Evolutionary conservation across 2,797 vertebrate species (phyloP).

Genomic region (Xenops minutus): DNA sequence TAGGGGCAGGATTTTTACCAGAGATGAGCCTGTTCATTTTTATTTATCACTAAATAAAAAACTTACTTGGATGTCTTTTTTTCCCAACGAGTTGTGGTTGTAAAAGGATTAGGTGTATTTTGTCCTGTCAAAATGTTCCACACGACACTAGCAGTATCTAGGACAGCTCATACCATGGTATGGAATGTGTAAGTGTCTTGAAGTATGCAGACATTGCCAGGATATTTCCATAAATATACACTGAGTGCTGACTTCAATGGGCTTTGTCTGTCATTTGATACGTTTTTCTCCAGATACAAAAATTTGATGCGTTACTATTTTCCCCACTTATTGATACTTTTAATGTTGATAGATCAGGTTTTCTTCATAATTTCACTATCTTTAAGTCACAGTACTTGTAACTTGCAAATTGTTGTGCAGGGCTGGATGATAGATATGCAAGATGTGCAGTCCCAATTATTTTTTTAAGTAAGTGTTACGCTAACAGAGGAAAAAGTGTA

Average conservation of each 20-base stretch:
- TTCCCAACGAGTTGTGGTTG: neutral
- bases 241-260: neutral
- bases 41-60: neutral
- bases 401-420: neutral
- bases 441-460: neutral
- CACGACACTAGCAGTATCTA: rapidly evolving
- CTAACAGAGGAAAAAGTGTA: neutral
- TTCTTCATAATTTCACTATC: neutral
- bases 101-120: neutral
- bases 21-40: neutral
- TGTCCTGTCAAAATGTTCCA: neutral
- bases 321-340: neutral
- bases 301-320: neutral
- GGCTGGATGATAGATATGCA: neutral
- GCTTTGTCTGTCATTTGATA: neutral
- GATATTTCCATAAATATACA: neutral
- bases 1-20: neutral
- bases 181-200: too few relatives aligned
- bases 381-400: neutral
- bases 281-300: neutral
- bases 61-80: neutral
- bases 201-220: neutral
- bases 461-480: neutral
- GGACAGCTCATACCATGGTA: neutral
- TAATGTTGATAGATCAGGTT: neutral